Percentiles rank a stretch among this genome's conserved stretches.
Evolutionary conservation across 2,113 vertebrate species (phyloP).

Genomic region (Pangasianodon hypophthalmus): DNA sequence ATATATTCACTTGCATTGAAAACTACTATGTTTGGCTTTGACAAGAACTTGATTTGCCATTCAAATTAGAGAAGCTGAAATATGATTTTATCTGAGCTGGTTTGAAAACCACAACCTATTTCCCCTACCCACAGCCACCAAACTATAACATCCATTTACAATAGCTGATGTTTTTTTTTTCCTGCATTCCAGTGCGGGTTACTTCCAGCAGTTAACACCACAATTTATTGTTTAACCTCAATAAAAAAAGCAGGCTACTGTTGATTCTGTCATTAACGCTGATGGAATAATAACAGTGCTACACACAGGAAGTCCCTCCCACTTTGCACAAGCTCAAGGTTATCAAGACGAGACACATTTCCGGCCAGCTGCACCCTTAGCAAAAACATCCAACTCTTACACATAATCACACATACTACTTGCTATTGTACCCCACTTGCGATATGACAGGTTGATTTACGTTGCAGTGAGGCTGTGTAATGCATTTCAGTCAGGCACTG

Average conservation of each 20-base stretch:
- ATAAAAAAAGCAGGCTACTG: constrained; percentile 7
- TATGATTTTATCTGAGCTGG: background rate
- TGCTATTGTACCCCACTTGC: background rate
- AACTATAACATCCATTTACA: background rate
- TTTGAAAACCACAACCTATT: background rate
- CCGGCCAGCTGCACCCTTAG: constrained; percentile 53
- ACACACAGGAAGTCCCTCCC: constrained; percentile 48
- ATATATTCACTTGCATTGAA: background rate
- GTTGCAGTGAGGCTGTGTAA: background rate
- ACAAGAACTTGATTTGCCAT: background rate
- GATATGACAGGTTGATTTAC: background rate
- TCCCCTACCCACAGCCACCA: background rate
- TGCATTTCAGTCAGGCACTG: background rate
- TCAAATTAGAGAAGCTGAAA: background rate
- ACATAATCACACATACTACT: constrained; percentile 34
- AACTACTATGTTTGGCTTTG: background rate
- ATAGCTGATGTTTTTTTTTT: background rate
- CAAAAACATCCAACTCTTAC: constrained; percentile 27
- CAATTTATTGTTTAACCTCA: background rate
- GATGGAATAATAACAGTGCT: constrained; percentile 46
- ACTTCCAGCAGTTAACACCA: background rate
- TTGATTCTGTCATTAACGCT: constrained; percentile 23
- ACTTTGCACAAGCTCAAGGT: constrained; percentile 43
- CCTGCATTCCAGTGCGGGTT: background rate
- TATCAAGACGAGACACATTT: constrained; percentile 61